A percentile compares a stretch with the other conserved stretches of the same genome.
These are phyloP conservation scores for Parasteatoda lunata DNA, from an alignment of 2,888 invertebrate genomes.

Conservation along the genomic window DNA sequence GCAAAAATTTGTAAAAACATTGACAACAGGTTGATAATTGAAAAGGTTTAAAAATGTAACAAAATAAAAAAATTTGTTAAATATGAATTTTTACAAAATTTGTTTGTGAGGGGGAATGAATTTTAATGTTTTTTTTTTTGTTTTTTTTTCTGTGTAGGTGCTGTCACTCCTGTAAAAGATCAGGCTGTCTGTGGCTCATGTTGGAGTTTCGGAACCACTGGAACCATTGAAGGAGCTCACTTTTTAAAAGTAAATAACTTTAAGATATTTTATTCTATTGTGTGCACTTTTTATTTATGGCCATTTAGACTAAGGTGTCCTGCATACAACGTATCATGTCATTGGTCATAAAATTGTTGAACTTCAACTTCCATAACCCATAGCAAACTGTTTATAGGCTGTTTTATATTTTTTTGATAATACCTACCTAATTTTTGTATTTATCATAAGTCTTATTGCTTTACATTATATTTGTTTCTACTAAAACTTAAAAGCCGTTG, in stretches of 20 bases:
- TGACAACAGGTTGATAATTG: too few species aligned
- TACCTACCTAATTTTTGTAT: too few species aligned
- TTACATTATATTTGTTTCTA: background rate
- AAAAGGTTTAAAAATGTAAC: too few species aligned
- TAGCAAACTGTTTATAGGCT: too few species aligned
- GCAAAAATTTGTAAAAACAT: too few species aligned
- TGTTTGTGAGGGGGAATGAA: background rate
- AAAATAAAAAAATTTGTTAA: too few species aligned
- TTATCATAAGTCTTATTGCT: too few species aligned
- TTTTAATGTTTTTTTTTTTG: background rate
- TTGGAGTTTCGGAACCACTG: constrained; percentile 96
- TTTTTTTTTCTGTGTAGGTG: constrained; percentile 76
- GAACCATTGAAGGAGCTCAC: constrained; percentile 92
- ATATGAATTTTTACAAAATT: too few species aligned
- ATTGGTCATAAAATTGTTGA: background rate
- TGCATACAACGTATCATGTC: background rate
- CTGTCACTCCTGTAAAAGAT: constrained; percentile 85
- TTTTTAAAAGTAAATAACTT: constrained; percentile 82
- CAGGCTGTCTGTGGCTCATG: constrained; percentile 98
- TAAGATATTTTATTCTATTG: constrained; percentile 13
- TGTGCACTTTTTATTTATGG: background rate
- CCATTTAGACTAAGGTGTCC: background rate
- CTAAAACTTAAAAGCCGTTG: background rate
- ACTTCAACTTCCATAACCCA: too few species aligned
- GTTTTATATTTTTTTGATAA: too few species aligned